Percentiles rank a stretch among this genome's conserved stretches.
Evolutionary conservation across 1,140 invertebrate genomes (phyloP).

Genomic region (Penaeus japonicus): DNA sequence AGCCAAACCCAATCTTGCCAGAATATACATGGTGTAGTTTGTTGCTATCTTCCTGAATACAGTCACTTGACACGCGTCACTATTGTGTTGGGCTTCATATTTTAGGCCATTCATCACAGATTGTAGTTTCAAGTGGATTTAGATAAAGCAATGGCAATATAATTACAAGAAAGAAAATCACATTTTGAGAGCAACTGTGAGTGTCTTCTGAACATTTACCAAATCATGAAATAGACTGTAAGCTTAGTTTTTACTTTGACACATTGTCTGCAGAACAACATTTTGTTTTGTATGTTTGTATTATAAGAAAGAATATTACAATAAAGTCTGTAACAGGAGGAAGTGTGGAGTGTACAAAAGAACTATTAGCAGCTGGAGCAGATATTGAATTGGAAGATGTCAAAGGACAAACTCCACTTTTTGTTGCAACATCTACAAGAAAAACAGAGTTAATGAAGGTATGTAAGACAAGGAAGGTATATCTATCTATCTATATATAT

Average conservation of each 20-base stretch:
- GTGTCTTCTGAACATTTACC: no score
- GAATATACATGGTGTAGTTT: no score
- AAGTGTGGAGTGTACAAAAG: slow-evolving; percentile 58
- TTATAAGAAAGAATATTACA: background rate
- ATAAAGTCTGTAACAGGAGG: slow-evolving; percentile 57
- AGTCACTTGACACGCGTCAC: no score
- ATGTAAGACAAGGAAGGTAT: background rate
- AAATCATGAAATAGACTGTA: background rate
- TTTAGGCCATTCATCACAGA: no score
- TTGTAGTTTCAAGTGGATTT: no score
- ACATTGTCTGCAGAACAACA: background rate
- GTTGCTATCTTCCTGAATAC: no score
- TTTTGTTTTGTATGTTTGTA: background rate
- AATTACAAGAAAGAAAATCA: no score
- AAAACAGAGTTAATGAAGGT: slow-evolving; percentile 53
- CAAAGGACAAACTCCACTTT: slow-evolving; percentile 62
- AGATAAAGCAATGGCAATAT: no score
- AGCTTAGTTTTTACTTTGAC: background rate
- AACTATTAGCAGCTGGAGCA: slow-evolving; percentile 59
- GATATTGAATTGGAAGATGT: slow-evolving; percentile 61
- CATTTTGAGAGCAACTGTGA: no score
- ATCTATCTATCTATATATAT: no score
- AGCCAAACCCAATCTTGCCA: no score
- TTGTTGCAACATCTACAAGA: slow-evolving; percentile 59
- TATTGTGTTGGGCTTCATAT: no score